phyloP scores from a whole-genome alignment of 2,888 invertebrate species.

The Melanchra persicariae region DNA sequence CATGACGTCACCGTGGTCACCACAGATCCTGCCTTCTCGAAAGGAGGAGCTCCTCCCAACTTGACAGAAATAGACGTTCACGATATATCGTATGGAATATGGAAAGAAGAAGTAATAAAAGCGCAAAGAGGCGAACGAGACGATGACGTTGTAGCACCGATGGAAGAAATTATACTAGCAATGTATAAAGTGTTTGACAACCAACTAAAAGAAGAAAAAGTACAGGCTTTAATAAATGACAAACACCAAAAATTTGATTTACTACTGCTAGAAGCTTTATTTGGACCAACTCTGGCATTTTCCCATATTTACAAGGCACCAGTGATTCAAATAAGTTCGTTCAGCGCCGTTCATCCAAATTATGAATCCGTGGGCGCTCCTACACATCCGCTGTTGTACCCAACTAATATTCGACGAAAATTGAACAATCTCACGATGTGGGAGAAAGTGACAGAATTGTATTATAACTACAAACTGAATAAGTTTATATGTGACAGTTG shows the following conservation, averaged over 20 bases:
- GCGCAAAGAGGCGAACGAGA: conserved; percentile 24
- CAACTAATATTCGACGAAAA: conserved; percentile 50
- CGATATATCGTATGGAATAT: conserved; percentile 69
- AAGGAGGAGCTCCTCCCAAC: conserved; percentile 73
- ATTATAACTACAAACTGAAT: conserved; percentile 47
- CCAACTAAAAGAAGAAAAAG: conserved; percentile 37
- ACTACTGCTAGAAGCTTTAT: conserved; percentile 66
- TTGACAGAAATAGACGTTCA: conserved; percentile 81
- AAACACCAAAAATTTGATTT: conserved; percentile 68
- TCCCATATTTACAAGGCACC: conserved; percentile 65
- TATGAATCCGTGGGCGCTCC: conserved; percentile 67
- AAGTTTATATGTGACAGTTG: not conserved
- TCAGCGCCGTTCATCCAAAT: conserved; percentile 58
- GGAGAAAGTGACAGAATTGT: conserved; percentile 67
- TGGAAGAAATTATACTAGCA: conserved; percentile 1
- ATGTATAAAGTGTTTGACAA: conserved; percentile 45
- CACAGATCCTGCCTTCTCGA: conserved; percentile 77
- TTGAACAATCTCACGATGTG: conserved; percentile 65
- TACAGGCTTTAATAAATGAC: conserved; percentile 62
- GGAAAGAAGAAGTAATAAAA: conserved; percentile 37
- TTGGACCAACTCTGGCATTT: conserved; percentile 50
- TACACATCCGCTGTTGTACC: conserved; percentile 69
- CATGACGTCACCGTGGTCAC: conserved; percentile 85
- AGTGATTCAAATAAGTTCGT: conserved; percentile 72
- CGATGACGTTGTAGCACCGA: conserved; percentile 26